Conservation (phyloP, 92 coral and sea anemone genomes). For the Virgularia gustaviana region DNA sequence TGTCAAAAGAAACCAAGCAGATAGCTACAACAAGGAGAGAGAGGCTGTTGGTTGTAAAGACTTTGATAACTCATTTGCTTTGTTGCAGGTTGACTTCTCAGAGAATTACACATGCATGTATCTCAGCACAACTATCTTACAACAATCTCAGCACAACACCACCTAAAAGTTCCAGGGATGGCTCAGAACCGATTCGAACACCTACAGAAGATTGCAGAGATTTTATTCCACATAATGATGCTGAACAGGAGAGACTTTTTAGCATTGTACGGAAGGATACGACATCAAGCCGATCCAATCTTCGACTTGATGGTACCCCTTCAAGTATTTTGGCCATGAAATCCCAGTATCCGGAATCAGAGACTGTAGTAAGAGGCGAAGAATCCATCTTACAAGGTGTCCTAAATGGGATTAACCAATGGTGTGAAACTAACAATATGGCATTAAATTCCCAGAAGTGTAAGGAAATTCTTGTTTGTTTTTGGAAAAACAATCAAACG, state of each 20-base stretch:
- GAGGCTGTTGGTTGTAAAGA: constrained; percentile 18
- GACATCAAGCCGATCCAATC: constrained; percentile 44
- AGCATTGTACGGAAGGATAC: constrained; percentile 54
- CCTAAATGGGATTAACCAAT: not conserved
- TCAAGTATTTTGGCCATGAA: constrained; percentile 53
- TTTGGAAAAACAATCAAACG: no score
- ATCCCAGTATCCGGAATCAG: constrained; percentile 50
- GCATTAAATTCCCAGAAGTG: not conserved
- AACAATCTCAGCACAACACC: no score
- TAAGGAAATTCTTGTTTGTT: constrained; percentile 1
- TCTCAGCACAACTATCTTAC: no score
- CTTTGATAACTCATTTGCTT: not conserved
- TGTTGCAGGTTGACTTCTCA: constrained; percentile 51
- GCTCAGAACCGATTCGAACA: constrained; percentile 24
- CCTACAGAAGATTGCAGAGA: constrained; percentile 55
- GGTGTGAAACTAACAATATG: constrained; percentile 1
- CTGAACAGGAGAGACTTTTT: constrained; percentile 55
- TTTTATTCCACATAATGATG: constrained; percentile 55
- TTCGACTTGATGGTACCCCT: constrained; percentile 55
- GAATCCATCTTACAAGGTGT: not conserved
- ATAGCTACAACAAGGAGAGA: constrained; percentile 39
- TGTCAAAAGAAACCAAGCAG: constrained; percentile 16
- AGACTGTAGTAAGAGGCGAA: not conserved
- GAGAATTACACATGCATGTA: constrained; percentile 54
- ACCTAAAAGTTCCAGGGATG: constrained; percentile 42